phyloP scores from a whole-genome alignment of 2,888 invertebrate genomes.

The Notocelia uddmanniana region DNA sequence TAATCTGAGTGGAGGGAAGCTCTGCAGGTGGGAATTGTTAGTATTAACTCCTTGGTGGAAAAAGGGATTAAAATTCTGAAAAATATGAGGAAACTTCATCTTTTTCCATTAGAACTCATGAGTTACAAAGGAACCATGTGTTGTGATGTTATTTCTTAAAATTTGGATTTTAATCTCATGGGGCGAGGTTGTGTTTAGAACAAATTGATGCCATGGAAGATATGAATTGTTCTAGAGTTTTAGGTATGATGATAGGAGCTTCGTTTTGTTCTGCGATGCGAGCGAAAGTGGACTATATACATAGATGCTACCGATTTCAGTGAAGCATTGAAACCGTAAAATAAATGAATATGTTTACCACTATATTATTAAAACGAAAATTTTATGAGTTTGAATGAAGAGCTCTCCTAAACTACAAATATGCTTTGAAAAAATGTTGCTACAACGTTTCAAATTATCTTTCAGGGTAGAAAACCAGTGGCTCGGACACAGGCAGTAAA shows the following conservation, averaged over 20 bases:
- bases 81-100: background rate
- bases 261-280: background rate
- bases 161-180: background rate
- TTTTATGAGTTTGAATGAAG: no score
- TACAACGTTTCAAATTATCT: no score
- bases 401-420: no score
- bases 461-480: no score
- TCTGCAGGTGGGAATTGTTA: constrained; percentile 35
- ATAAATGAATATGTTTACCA: no score
- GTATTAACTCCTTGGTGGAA: background rate
- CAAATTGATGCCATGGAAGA: background rate
- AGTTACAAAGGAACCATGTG: background rate
- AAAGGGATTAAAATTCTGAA: background rate
- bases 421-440: no score
- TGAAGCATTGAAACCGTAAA: background rate
- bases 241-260: background rate
- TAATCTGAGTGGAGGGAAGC: constrained; percentile 54
- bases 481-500: no score
- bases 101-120: background rate
- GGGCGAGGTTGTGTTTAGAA: background rate
- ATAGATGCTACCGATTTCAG: no score
- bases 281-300: background rate
- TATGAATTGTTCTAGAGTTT: background rate
- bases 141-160: background rate
- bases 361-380: no score